phyloP scores from a whole-genome alignment of 1,140 invertebrate genomes.

The Zaprionus ornatus region DNA sequence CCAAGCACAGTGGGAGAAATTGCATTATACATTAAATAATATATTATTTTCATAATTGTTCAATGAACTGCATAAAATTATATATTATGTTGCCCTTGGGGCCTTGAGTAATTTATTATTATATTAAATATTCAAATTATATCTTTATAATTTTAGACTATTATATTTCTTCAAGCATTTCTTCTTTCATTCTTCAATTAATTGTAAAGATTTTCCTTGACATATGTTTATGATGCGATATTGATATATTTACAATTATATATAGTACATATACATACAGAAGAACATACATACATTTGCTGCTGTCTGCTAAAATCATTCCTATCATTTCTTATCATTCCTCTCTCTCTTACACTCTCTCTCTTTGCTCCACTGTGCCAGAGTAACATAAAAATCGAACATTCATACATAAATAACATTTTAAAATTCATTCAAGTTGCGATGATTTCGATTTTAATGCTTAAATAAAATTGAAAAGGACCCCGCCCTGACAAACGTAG shows the following conservation, averaged over 20 bases:
- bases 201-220: no score
- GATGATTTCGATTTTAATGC: constrained; percentile 65
- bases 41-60: background rate
- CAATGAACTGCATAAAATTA: background rate
- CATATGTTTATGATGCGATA: no score
- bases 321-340: background rate
- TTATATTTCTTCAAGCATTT: no score
- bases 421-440: constrained; percentile 55
- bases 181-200: no score
- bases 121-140: background rate
- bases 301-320: background rate
- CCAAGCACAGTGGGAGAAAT: background rate
- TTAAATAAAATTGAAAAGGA: constrained; percentile 49
- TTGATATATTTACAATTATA: no score
- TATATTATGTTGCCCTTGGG: background rate
- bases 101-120: background rate
- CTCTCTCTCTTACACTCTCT: background rate
- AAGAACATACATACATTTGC: background rate
- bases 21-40: background rate
- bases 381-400: constrained; percentile 9
- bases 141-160: no score
- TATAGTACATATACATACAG: no score
- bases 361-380: background rate
- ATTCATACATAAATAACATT: constrained; percentile 44
- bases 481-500: background rate